A percentile compares a stretch with the other conserved stretches of the same genome.
Conservation (phyloP, 2,113 vertebrate genomes). For the human (Homo sapiens) region GRCh38 chr13:78236501-78237000, state of each 20-base stretch:
- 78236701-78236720: neutral
- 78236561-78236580: neutral
- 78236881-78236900: neutral
- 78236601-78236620: neutral
- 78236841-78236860: neutral
- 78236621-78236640: neutral
- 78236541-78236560: neutral
- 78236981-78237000: neutral
- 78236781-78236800: neutral
- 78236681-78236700: neutral
- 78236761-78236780: neutral
- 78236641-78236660: neutral
- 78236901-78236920: neutral
- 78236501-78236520: neutral
- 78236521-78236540: neutral
- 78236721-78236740: neutral
- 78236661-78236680: neutral
- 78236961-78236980: neutral
- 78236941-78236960: too few relatives aligned
- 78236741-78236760: neutral
- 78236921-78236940: neutral
- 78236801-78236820: neutral
- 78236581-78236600: neutral
- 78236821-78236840: neutral
- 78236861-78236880: neutral